Percentiles rank a stretch among this genome's conserved stretches.
These are phyloP conservation scores for Pampusana beccarii DNA, from an alignment of 2,113 vertebrate species.

Conservation along the genomic window DNA sequence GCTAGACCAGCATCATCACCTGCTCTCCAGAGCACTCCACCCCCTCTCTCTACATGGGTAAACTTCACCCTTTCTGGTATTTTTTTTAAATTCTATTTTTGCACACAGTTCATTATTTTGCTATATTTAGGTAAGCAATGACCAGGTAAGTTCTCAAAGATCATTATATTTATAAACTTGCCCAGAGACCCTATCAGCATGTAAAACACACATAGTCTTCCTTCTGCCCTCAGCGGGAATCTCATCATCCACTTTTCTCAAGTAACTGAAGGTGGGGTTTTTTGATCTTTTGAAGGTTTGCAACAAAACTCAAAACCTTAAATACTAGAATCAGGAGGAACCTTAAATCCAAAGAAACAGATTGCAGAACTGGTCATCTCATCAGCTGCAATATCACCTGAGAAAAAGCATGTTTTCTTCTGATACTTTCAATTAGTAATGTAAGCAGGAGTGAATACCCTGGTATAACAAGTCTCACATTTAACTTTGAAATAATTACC, in stretches of 20 bases:
- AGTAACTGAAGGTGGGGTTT: not conserved
- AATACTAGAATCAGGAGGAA: not conserved
- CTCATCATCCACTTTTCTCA: not conserved
- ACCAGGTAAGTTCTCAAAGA: not conserved
- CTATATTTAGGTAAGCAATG: not conserved
- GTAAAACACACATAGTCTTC: fast-evolving
- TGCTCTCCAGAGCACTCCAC: not conserved
- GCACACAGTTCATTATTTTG: not conserved
- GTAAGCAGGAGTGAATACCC: not conserved
- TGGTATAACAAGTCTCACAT: not conserved
- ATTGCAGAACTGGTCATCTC: not conserved
- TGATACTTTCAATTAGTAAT: not conserved
- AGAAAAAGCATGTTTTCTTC: not conserved
- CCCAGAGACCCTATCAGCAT: not conserved
- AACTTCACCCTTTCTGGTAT: not conserved
- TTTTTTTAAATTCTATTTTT: not conserved
- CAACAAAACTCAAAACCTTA: not conserved
- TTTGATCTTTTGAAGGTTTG: not conserved
- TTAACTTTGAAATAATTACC: not conserved
- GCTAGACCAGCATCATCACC: not conserved
- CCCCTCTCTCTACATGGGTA: not conserved
- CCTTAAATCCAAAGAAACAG: not conserved
- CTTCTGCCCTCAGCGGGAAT: not conserved
- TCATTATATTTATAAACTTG: not conserved
- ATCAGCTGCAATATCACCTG: not conserved